Evolutionary conservation across 2,888 invertebrate genomes (phyloP), one percentile per base, ranked within the genome.

Genomic region (Cheiracanthium punctorium): DNA sequence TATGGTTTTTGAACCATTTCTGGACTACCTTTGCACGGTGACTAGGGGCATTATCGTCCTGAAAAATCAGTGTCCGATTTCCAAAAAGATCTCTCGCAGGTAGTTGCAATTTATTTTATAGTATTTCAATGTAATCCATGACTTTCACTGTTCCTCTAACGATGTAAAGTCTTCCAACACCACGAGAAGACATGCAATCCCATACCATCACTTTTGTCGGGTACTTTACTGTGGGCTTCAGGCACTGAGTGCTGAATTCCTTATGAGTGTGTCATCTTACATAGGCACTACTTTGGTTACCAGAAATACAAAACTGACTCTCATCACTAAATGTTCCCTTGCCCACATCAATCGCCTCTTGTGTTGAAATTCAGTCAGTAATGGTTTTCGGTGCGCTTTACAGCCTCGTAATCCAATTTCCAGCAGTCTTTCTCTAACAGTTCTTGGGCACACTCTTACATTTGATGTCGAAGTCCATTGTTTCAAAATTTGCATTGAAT

Each of bases 61-160:
- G 20, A 58, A 58, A 58, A 58, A 58, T 58, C n/a, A 17, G 20
- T n/a, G 58, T n/a, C n/a, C 20, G 17, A 5, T 1, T 20, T 5
- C 17, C 58, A n/a, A 58, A 58, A 58, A 14, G 17, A 58, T 58
- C 58, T 20, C 17, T n/a, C 5, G 20, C 20, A n/a, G 20, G 10
- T 58, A 20, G 37, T 58, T n/a, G 58, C 17, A 58, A 58, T 20
- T 58, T 58, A 58, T 58, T 58, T 58, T 71, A 4, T 7, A 33
- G 24, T 41, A 71, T 71, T 41, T 71, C 41, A 28, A 37, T 41
- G 71, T 41, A 37, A 28, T 12, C n/a, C 32, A 1, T 17, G 12
- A 7, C 37, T 41, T 71, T 71, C 71, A 71, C 71, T 20, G 41
- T 71, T 71, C 71, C 41, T n/a, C 20, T 71, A 12, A 71, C 41